phyloP scores from a whole-genome alignment of 2,113 vertebrate species.

The Ceyx melanurus region DNA sequence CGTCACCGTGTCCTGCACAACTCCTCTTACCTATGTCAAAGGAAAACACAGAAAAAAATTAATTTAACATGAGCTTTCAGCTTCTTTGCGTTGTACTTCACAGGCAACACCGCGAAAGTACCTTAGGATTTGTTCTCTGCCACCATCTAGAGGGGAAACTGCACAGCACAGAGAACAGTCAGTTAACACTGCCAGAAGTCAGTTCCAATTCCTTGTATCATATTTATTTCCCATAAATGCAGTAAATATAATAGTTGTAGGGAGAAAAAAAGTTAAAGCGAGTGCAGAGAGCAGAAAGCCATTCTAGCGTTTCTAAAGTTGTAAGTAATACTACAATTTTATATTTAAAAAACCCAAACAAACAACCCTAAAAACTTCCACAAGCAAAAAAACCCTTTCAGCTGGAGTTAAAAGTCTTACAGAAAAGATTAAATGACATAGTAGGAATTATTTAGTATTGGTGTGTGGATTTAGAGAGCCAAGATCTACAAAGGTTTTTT shows the following conservation, averaged over 20 bases:
- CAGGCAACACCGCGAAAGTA: rapidly evolving
- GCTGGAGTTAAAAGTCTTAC: neutral
- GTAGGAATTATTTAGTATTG: neutral
- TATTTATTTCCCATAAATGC: neutral
- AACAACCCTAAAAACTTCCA: neutral
- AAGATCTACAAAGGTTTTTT: neutral
- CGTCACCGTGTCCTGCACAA: neutral
- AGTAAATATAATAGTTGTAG: neutral
- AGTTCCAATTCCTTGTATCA: neutral
- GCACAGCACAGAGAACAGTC: neutral
- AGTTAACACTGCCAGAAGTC: neutral
- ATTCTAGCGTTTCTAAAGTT: neutral
- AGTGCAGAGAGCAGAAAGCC: neutral
- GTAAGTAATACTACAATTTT: neutral
- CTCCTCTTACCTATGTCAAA: neutral
- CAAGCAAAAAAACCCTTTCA: neutral
- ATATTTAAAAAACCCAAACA: neutral
- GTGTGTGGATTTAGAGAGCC: neutral
- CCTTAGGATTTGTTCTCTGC: constrained; percentile 56
- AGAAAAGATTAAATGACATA: neutral
- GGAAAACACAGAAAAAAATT: neutral
- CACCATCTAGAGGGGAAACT: constrained; percentile 56
- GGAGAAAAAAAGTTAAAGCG: neutral
- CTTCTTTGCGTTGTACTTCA: neutral
- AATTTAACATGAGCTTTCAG: neutral